A percentile compares a stretch with the other conserved stretches of the same genome.
Conservation (phyloP, 2,797 vertebrate species). For the Sebastes vulpes region DNA sequence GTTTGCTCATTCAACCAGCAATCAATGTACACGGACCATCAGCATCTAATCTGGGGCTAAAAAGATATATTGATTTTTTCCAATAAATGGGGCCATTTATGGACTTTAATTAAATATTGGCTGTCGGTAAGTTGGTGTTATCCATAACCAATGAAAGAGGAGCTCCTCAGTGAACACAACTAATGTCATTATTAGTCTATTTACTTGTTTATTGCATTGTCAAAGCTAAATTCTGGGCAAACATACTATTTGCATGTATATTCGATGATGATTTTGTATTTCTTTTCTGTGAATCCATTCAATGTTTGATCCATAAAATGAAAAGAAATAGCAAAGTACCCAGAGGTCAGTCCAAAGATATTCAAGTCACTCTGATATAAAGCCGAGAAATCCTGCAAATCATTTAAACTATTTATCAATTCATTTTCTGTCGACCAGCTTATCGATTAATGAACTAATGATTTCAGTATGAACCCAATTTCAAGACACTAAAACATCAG, state of each 20-base stretch:
- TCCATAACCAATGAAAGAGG: neutral
- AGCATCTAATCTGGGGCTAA: neutral
- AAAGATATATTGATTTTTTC: neutral
- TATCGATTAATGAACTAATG: neutral
- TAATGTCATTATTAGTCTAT: neutral
- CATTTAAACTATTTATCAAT: too few species aligned
- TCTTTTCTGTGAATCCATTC: neutral
- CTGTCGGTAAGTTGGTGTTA: neutral
- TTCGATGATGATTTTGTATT: neutral
- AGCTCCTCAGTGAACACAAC: neutral
- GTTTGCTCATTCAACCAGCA: neutral
- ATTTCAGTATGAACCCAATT: neutral
- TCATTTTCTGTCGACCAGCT: too few species aligned
- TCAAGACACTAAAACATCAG: neutral
- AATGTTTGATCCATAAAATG: too few species aligned
- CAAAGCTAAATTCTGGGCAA: neutral
- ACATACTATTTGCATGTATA: neutral
- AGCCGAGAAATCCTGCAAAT: too few species aligned
- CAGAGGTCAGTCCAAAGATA: neutral
- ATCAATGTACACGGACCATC: constrained; percentile 1
- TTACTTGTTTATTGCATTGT: neutral
- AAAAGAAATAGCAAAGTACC: neutral
- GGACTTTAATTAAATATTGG: constrained; percentile 4
- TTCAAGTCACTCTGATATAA: too few species aligned
- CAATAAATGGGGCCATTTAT: neutral